Base-by-base conservation (phyloP, 2,888 invertebrate species). In the Nymphalis c-album region DNA sequence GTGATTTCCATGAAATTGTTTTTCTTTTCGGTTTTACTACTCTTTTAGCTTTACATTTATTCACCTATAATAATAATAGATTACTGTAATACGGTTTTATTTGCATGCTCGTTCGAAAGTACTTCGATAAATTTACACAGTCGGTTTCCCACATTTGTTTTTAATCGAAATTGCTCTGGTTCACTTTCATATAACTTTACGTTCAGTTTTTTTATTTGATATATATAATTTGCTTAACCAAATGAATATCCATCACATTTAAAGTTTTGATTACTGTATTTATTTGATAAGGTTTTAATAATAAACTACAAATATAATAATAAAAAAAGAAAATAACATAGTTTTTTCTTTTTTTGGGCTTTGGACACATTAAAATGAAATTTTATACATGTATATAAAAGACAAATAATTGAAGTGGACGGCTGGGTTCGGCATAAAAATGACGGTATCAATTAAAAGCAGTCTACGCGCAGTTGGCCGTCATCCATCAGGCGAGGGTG, bases 371-470 rank as follows among this genome's bases (percentile, higher is more conserved):
- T 53, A 26, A 31, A 31, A 55, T 35, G n/a, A 17, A 35, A 55
- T 20, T 31, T 35, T 17, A 22, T 16, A 7, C n/a, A 18, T 40
- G 45, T 64, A 67, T 64, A 47, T 63, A 64, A 63, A 65, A 67
- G 57, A 59, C 64, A 63, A 71, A 60, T 63, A 71, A 64, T 70
- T 67, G 72, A 75, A 74, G 63, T 70, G 70, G 69, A 66, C 63
- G 73, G 68, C 58, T 63, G 74, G 72, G 78, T 76, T 71, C 75
- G 74, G 82, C 76, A 79, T 83, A 87, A 88, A 91, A 90, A 89
- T 89, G 84, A 84, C 84, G 83, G 82, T 86, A 88, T 89, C 89
- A 90, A 91, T 91, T 90, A 90, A 90, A 89, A 85, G 83, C 79
- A 77, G 82, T 82, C 80, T 77, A 77, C 77, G 78, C 78, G 79